Conservation (phyloP, 2,113 vertebrate species). For the Bos taurus region DNA sequence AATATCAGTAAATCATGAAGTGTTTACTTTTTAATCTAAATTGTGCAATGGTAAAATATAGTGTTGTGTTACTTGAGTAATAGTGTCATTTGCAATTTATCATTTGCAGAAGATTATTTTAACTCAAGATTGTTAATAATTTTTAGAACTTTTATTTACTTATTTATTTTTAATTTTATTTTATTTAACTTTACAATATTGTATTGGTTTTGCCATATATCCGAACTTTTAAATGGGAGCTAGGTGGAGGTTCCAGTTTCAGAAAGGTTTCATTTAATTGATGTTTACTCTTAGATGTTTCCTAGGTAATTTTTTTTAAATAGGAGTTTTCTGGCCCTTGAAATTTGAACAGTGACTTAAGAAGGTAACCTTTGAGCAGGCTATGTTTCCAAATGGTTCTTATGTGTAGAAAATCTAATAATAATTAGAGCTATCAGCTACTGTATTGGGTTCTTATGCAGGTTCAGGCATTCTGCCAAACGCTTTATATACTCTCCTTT, state of each 20-base stretch:
- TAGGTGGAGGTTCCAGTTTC: background rate
- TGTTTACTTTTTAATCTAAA: constrained; percentile 23
- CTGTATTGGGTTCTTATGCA: background rate
- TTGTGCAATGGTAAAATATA: background rate
- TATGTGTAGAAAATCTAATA: background rate
- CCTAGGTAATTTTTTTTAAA: background rate
- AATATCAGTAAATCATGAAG: constrained; percentile 5
- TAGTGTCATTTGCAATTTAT: background rate
- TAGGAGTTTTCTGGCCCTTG: background rate
- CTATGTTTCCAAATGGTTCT: background rate
- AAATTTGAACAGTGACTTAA: background rate
- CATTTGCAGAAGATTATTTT: constrained; percentile 9
- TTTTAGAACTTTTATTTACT: background rate
- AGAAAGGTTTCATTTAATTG: background rate
- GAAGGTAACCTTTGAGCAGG: background rate
- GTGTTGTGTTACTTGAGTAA: background rate
- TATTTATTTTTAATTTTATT: too few species aligned
- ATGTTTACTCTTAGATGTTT: background rate
- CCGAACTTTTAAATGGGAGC: background rate
- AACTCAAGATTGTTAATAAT: background rate
- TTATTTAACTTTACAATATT: too few species aligned
- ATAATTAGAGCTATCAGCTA: background rate
- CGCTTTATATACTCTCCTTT: background rate
- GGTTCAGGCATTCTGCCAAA: background rate
- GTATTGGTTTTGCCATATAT: too few species aligned